Percentiles rank a stretch among this genome's conserved stretches.
Evolutionary conservation across 1,140 invertebrate species (phyloP).

Genomic region (Tetramorium parvispinum): DNA sequence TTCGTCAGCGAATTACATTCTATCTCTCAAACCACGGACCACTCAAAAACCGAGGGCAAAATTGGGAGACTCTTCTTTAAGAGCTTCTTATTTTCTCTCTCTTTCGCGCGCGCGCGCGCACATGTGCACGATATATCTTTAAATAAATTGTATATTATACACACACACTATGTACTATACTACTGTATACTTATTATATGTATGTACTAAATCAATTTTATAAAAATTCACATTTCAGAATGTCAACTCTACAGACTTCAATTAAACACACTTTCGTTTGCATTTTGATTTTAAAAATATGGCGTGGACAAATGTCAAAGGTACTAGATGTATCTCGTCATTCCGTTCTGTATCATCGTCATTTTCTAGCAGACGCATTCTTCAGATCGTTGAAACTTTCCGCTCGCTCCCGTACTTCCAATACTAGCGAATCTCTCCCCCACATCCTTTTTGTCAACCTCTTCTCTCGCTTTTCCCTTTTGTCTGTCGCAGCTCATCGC

Average conservation of each 20-base stretch:
- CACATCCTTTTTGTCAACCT: conserved; percentile 23
- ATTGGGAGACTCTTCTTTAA: background rate
- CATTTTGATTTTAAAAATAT: background rate
- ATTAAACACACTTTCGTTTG: background rate
- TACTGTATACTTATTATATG: no score
- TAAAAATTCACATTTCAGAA: no score
- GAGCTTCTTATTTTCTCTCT: background rate
- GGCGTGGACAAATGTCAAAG: background rate
- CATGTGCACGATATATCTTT: background rate
- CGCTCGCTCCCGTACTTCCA: background rate
- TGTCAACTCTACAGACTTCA: no score
- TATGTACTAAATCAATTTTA: no score
- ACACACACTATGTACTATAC: no score
- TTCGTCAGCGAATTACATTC: background rate
- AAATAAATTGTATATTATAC: no score
- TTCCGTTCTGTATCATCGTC: background rate
- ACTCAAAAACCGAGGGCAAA: background rate
- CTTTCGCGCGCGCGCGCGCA: background rate
- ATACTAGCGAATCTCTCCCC: background rate
- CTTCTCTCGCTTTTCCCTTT: conserved; percentile 25
- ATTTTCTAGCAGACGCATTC: background rate
- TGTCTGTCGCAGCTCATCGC: conserved; percentile 35
- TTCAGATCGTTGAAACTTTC: conserved; percentile 20
- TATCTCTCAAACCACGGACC: background rate
- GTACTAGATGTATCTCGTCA: background rate